Base-by-base conservation (phyloP, 2,113 vertebrate species). In the Eidolon helvum region DNA sequence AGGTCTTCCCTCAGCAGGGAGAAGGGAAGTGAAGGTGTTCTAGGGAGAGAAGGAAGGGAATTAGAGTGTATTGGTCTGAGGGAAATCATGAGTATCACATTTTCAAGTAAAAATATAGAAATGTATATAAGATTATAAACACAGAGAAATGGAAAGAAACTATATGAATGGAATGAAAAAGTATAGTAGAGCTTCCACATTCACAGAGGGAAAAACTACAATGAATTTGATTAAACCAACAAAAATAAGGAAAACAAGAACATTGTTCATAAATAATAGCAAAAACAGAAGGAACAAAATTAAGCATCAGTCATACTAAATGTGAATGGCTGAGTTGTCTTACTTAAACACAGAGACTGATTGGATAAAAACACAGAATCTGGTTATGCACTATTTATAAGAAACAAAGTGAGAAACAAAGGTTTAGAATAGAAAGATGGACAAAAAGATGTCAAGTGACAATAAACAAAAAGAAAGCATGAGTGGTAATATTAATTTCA, bases 241-340 rank as follows among this genome's bases (percentile, higher is more conserved):
- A 93, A 79, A 91, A 78, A 72, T 91, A 79, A 91, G 48, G 78
- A 85, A 91, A 96, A 50, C 30, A 78, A 72, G 53, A 68, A 38
- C 19, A 91, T 43, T 90, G 57, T 33, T 82, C 59, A 40, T 84
- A 92, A 86, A 66, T 53, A 87, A 84, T 89, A 50, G n/a, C 30
- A 80, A 57, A 92, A 93, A 83, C 22, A 75, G 2, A 79, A 91
- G 45, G 4, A 92, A 38, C 33, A 93, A 74, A 74, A 79, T 77
- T 79, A 95, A 88, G 28, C 71, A 53, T n/a, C 33, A 48, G 12
- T 91, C 53, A 63, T 12, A 77, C 38, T 86, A 89, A 89, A 92
- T 50, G 3, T 93, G 43, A 96, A 89, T 53, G 61, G 45, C 61
- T 26, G 68, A 80, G 45, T 69, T 93, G 5, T 77, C 59, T 78